Evolutionary conservation across 53 echinoderm and acorn worm genomes (phyloP).

Genomic region (Paracentrotus lividus): DNA sequence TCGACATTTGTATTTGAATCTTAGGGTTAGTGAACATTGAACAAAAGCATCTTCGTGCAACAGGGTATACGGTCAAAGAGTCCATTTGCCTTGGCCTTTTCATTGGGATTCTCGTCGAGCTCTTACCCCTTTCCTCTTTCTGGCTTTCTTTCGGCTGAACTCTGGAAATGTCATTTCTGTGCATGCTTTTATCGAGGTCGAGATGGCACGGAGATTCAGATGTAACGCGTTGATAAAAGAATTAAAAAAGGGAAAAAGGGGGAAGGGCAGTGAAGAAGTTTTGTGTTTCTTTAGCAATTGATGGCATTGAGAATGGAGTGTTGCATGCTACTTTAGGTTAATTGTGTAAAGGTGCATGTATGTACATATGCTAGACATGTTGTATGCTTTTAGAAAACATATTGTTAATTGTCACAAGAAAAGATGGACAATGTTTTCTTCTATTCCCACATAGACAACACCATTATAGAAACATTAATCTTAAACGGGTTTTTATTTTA

Average conservation of each 20-base stretch:
- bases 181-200: constrained; percentile 46
- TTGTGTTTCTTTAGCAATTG: background rate
- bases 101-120: background rate
- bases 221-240: constrained; percentile 27
- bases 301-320: background rate
- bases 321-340: background rate
- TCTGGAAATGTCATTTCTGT: constrained; percentile 29
- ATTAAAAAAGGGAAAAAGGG: background rate
- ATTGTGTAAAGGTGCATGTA: background rate
- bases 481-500: too few species aligned
- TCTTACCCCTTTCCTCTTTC: background rate
- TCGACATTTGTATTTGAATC: constrained; percentile 31
- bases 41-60: background rate
- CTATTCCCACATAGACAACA: too few species aligned
- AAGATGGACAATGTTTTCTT: too few species aligned
- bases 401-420: too few species aligned
- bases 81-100: constrained; percentile 13
- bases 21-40: background rate
- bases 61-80: background rate
- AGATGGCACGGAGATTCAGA: background rate
- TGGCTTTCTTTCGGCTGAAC: background rate
- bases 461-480: too few species aligned
- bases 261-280: background rate
- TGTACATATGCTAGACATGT: background rate
- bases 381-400: background rate